Percentiles rank a stretch among this genome's conserved stretches.
phyloP scores from a whole-genome alignment of 2,113 vertebrate genomes.

The Porphyrio hochstetteri region DNA sequence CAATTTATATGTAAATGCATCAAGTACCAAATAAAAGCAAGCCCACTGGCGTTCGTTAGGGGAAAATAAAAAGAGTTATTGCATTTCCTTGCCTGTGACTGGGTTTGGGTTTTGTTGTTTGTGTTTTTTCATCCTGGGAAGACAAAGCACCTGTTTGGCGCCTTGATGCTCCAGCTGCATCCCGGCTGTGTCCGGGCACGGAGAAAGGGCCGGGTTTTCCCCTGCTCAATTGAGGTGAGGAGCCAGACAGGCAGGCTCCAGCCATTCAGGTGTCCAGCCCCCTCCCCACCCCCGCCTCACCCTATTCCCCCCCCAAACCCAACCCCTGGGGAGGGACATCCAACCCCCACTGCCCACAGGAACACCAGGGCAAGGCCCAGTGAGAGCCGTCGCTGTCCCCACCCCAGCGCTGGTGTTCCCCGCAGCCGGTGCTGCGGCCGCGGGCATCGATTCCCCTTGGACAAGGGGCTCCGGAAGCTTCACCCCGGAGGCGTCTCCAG shows the following conservation, averaged over 20 bases:
- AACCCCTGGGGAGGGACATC: neutral
- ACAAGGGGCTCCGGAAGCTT: neutral
- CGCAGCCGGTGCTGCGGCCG: fast-evolving
- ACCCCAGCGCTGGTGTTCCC: fast-evolving
- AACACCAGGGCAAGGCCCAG: no score
- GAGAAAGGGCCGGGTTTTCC: neutral
- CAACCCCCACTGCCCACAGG: neutral
- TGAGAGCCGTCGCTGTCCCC: neutral
- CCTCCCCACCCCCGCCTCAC: no score
- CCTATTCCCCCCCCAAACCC: no score
- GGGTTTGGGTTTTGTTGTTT: neutral
- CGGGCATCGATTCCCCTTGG: fast-evolving
- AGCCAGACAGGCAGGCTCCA: neutral
- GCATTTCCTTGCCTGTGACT: neutral
- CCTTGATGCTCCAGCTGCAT: neutral
- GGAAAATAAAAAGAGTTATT: neutral
- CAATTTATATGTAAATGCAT: slow-evolving; percentile 81
- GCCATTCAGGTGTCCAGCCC: neutral
- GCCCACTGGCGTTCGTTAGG: slow-evolving; percentile 1
- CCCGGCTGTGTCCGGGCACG: neutral
- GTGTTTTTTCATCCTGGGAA: neutral
- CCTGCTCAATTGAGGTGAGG: neutral
- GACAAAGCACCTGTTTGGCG: neutral
- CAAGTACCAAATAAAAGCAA: slow-evolving; percentile 60
- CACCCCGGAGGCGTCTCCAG: neutral